Evolutionary conservation across 2,113 vertebrate species (phyloP).

Genomic region (Periophthalmodon schlosseri): DNA sequence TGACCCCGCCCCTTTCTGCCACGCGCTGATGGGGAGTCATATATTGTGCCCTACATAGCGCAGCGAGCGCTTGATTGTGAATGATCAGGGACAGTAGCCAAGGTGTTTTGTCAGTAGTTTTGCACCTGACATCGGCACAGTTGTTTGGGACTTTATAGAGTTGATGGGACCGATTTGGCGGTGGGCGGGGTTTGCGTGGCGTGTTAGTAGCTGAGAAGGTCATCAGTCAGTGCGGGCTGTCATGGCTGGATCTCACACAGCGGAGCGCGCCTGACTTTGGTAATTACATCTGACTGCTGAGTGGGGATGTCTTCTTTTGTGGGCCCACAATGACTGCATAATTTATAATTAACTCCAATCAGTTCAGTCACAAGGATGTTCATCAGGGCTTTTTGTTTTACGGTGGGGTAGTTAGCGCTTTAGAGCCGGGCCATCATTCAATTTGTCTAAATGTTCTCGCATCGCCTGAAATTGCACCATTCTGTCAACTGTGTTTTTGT

Average conservation of each 20-base stretch:
- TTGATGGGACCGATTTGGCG: slow-evolving; percentile 48
- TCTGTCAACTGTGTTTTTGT: slow-evolving; percentile 9
- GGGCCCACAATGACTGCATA: slow-evolving; percentile 94
- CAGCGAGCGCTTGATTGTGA: slow-evolving; percentile 94
- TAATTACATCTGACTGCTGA: slow-evolving; percentile 99
- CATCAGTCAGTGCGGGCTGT: slow-evolving; percentile 96
- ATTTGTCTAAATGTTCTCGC: slow-evolving; percentile 21
- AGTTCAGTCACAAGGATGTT: slow-evolving; percentile 60
- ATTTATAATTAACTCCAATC: slow-evolving; percentile 89
- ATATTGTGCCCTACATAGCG: slow-evolving; percentile 90
- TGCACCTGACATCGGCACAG: slow-evolving; percentile 80
- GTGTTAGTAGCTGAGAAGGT: slow-evolving; percentile 88
- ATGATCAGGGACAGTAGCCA: slow-evolving; percentile 88
- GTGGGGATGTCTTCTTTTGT: slow-evolving; percentile 99
- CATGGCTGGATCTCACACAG: slow-evolving; percentile 89
- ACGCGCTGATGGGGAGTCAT: slow-evolving; percentile 87
- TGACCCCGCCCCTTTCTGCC: slow-evolving; percentile 52
- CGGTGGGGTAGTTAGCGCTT: slow-evolving; percentile 19
- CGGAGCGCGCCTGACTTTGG: slow-evolving; percentile 86
- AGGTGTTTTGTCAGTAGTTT: slow-evolving; percentile 87
- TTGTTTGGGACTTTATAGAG: slow-evolving; percentile 56
- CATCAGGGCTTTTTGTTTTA: slow-evolving; percentile 63
- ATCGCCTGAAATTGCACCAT: slow-evolving; percentile 1
- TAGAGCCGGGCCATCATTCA: slow-evolving; percentile 31
- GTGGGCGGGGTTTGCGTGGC: slow-evolving; percentile 53